These are phyloP conservation scores for Decapterus maruadsi DNA, from an alignment of 2,797 vertebrate genomes.

Conservation along the genomic window DNA sequence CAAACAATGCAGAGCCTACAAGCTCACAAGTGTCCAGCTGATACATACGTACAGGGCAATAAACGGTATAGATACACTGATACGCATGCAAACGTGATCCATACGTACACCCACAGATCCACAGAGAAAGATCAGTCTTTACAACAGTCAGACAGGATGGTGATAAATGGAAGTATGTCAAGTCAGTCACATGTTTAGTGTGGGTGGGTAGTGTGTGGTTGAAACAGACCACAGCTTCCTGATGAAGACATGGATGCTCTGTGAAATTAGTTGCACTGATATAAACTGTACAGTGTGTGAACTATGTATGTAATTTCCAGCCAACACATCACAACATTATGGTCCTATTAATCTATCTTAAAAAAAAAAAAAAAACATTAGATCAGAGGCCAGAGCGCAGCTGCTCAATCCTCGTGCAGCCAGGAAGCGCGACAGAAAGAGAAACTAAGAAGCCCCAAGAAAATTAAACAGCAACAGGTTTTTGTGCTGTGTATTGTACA, in stretches of 20 bases:
- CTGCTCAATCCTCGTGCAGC: background rate
- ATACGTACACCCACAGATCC: constrained; percentile 13
- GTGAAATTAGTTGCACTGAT: constrained; percentile 5
- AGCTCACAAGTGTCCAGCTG: constrained; percentile 38
- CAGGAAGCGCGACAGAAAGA: background rate
- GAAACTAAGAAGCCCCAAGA: background rate
- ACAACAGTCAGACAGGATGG: no score
- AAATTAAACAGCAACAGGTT: background rate
- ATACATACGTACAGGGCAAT: constrained; percentile 16
- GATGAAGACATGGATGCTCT: constrained; percentile 16
- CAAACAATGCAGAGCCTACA: constrained; percentile 17
- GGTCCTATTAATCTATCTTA: background rate
- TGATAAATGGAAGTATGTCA: no score
- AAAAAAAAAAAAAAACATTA: background rate
- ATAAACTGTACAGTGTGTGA: background rate
- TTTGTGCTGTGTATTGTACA: background rate
- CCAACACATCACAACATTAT: background rate
- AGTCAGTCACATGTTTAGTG: background rate
- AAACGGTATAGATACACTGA: constrained; percentile 15
- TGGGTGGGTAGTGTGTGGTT: constrained; percentile 2
- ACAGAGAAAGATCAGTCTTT: no score
- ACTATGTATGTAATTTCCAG: constrained; percentile 1
- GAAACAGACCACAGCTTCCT: constrained; percentile 11
- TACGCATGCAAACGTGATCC: constrained; percentile 8
- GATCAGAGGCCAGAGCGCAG: background rate